Base-by-base conservation (phyloP, 2,797 vertebrate genomes). In the Lacerta bilineata region DNA sequence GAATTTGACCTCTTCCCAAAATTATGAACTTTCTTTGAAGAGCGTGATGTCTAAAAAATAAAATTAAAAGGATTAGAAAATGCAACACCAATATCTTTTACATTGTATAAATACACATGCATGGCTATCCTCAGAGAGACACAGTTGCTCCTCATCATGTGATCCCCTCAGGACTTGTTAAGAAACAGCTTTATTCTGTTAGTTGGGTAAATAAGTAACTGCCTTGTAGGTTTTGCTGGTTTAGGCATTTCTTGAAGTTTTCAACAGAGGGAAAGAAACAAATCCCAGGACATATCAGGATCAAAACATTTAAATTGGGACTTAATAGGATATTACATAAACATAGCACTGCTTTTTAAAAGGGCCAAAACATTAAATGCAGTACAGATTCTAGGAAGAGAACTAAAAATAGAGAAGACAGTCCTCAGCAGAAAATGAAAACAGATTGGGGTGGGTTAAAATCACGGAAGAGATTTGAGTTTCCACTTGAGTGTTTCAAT, bases 1-100 rank as follows among this genome's bases (percentile, higher is more conserved):
- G 99, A 99, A 95, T 99, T 99, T 11, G 99, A 99, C 87, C 99
- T 97, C 95, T 99, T 99, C 25, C 99, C 99, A 91, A 99, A 99
- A 95, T 99, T 99, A 94, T 99, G 99, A 92, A 99, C 91, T 95
- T 99, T 99, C 95, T 99, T 99, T 79, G 98, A 98, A 80, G 98
- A 96, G 90, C 99, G 97, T 50, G 99, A 99, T 18, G 98, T 97
- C 99, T 99, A 93, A 79, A 89, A 84, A 75, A 97, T 50, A 82
- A 85, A 95, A 96, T 64, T 13, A 89, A 66, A 94, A 15, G 69
- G 4, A 86, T 91, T 89, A 95, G 79, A 88, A 94, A 90, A 95
- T 83, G 39, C 33, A 18, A 0, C 23, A 81, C 92, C 66, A 93
- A 25, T 46, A 91, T 4, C 71, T 69, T 25, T 0, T 74, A 8